Evolutionary conservation across 37 sponge, comb jelly and placozoan species (phyloP), one percentile per base, ranked within the genome.

Genomic region (Halichondria panicea): DNA sequence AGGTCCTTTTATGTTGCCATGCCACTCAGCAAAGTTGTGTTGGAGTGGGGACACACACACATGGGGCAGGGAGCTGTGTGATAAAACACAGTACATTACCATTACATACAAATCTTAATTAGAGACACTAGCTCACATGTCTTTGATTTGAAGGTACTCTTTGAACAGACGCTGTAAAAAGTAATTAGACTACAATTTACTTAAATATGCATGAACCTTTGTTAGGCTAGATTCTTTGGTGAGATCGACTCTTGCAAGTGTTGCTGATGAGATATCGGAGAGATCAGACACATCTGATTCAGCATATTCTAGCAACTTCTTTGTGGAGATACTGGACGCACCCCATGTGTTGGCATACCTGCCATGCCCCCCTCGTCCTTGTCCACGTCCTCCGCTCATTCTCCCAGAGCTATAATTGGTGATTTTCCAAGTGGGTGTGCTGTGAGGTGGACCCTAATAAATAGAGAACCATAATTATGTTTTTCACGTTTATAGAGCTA

Each of bases 1-100:
- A 35, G 87, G 87, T 32, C 80, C 87, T 3, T 38, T 32, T 9
- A 87, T 67, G 68, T 87, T 87, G 4, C 87, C 87, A 56, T 80
- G 80, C 87, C 87, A 87, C 33, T 80, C 81, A 24, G 65, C 59
- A 63, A 87, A 87, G 66, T 87, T 42, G 19, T 67, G 43, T 8
- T 75, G 74, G 36, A 87, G 80, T 37, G 87, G 87, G 37, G 68
- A 59, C 21, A 80, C 70, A n/a, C 69, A 72, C 22, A 87, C 79
- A 57, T 68, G 56, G 8, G 61, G 77, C 32, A 87, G 54, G 21
- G 80, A 69, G 22, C 81, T 80, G 63, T 4, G 39, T 30, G 40
- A 7, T 19, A 22, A 22, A 12, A 22, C 11, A 24, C 11, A 59
- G 40, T 53, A 36, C 43, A 71, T 12, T 5, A 12, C 11, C 19